Evolutionary conservation across 2,888 invertebrate genomes (phyloP).

Genomic region (Lasioglossum lativentre): DNA sequence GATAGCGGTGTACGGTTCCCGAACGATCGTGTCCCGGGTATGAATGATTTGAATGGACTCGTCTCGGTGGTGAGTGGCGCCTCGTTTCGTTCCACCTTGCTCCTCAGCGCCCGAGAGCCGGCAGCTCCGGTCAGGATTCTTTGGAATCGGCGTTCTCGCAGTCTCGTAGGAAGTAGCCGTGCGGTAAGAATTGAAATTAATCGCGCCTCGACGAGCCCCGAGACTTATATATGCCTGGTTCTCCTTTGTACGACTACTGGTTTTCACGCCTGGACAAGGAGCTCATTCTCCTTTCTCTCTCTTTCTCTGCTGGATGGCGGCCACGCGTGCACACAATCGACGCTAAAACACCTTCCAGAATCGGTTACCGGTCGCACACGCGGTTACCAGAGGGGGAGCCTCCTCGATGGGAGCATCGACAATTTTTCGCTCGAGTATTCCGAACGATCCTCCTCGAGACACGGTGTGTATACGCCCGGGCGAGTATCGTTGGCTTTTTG

Average conservation of each 20-base stretch:
- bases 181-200: conserved; percentile 79
- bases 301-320: neutral
- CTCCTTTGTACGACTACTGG: conserved; percentile 51
- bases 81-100: conserved; percentile 48
- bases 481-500: conserved; percentile 29
- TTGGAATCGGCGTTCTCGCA: conserved; percentile 61
- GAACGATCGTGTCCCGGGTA: conserved; percentile 64
- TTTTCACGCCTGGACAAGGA: conserved; percentile 42
- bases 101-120: conserved; percentile 20
- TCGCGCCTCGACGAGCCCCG: conserved; percentile 55
- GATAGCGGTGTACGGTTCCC: conserved; percentile 48
- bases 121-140: conserved; percentile 64
- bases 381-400: neutral
- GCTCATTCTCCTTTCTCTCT: neutral
- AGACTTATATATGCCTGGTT: conserved; percentile 27
- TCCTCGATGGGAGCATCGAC: neutral
- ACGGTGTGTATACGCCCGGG: neutral
- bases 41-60: conserved; percentile 62
- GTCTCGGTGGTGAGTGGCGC: conserved; percentile 60
- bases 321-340: conserved; percentile 5
- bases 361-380: neutral
- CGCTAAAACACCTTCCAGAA: neutral
- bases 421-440: conserved; percentile 14
- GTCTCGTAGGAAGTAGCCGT: conserved; percentile 74
- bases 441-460: neutral